Conservation (phyloP, 2,113 vertebrate genomes). For the Istiophorus platypterus region DNA sequence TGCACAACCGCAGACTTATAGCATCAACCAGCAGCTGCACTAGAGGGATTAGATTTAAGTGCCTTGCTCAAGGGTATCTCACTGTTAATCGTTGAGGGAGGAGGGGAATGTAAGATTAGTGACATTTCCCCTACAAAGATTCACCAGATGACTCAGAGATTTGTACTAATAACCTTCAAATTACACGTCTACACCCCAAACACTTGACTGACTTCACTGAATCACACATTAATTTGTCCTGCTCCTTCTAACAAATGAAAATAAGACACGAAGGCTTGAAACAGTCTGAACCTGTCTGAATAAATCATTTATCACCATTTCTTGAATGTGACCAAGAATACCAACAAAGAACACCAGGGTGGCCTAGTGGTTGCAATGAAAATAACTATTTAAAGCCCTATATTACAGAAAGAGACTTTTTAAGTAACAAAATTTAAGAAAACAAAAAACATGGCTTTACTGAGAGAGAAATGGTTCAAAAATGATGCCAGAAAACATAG, state of each 20-base stretch:
- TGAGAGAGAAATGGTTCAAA: neutral
- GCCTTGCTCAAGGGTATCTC: slow-evolving; percentile 40
- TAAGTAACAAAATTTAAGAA: neutral
- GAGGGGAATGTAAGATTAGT: slow-evolving; percentile 10
- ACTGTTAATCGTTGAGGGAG: neutral
- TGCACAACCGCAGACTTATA: neutral
- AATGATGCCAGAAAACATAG: neutral
- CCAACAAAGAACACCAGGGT: neutral
- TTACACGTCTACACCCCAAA: neutral
- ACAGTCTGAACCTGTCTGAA: neutral
- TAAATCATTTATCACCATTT: neutral
- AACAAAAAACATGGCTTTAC: neutral
- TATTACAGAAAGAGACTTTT: neutral
- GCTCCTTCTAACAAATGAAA: neutral
- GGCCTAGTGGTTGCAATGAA: neutral
- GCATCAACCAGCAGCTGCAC: slow-evolving; percentile 18
- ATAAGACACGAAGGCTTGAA: neutral
- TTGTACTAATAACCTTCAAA: slow-evolving; percentile 21
- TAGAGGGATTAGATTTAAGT: slow-evolving; percentile 12
- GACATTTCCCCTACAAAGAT: neutral
- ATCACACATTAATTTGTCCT: neutral
- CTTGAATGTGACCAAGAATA: neutral
- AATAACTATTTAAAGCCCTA: neutral
- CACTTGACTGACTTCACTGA: neutral
- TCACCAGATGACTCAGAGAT: neutral